These are phyloP conservation scores for Urosaurus nigricauda DNA, from an alignment of 2,797 vertebrate genomes.

Conservation along the genomic window DNA sequence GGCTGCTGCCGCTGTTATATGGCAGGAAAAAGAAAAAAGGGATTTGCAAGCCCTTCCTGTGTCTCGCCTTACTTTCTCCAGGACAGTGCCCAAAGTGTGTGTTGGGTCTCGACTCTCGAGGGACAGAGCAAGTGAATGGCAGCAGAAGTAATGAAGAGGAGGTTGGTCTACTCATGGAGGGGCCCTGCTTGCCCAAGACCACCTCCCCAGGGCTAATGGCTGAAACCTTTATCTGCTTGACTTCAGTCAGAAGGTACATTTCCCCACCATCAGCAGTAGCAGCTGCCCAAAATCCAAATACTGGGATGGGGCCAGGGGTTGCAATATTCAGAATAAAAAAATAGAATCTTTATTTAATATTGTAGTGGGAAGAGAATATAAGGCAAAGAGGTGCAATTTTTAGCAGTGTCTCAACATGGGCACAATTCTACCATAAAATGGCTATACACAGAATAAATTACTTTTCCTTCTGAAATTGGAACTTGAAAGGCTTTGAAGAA, in stretches of 20 bases:
- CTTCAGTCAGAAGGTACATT: background rate
- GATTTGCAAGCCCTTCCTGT: background rate
- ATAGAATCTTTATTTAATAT: background rate
- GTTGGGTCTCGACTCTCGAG: background rate
- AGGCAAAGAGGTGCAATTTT: background rate
- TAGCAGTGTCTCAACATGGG: background rate
- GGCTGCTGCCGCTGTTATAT: background rate
- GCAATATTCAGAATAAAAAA: background rate
- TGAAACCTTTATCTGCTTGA: background rate
- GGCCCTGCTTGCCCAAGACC: background rate
- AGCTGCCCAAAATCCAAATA: background rate
- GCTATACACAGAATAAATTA: background rate
- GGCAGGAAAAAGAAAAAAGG: background rate
- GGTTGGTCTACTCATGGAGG: background rate
- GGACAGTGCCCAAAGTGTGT: background rate
- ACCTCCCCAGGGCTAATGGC: background rate
- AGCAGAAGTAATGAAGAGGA: background rate
- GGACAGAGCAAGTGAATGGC: background rate
- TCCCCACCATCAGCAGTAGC: background rate
- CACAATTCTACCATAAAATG: background rate
- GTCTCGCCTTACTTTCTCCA: too few species aligned
- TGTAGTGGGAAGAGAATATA: background rate
- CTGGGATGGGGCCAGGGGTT: background rate
- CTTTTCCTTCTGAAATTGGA: background rate
- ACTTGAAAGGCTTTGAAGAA: background rate